Base-by-base conservation (phyloP, 92 coral and sea anemone genomes). In the Meandrina meandrites region DNA sequence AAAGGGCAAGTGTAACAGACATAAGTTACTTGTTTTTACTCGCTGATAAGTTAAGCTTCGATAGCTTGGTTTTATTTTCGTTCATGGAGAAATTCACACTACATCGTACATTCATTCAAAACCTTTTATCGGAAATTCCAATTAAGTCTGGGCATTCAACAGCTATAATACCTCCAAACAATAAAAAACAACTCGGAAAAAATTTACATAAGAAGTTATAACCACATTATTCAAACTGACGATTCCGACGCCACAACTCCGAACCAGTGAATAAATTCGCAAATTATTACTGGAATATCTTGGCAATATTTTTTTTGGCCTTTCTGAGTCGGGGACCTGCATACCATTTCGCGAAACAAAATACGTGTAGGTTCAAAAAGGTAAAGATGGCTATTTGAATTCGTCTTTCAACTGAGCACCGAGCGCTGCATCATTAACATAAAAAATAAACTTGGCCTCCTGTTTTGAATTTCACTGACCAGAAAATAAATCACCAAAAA, bases 121-220 rank as follows among this genome's bases (percentile, higher is more conserved):
- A 8, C 21, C 64, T 76, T 70, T 79, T 79, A 85, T 80, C 80
- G 75, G 86, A 78, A 40, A 81, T 40, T 80, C 67, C 98, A 92
- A 92, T 94, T 92, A 88, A 88, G 81, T 84, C 80, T 90, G 88
- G 62, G 75, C 85, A 71, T 83, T 92, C 82, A 79, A 64, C 85
- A 60, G 88, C 88, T 67, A 86, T 90, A 88, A 88, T 78, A 80
- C 88, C 82, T 50, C 83, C 81, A 87, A 88, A 90, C 88, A 92
- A 92, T 86, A 88, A 82, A 92, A 86, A 85, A 85, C 92, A 90
- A 86, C 86, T 87, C 60, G 21, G 87, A 3, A 74, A 75, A 84
- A 90, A 92, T 93, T 93, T 94, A 87, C 95, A 94, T 93, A 94
- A 84, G 89, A 79, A 60, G 71, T 57, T 50, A 78, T 83, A 58